phyloP scores from a whole-genome alignment of 2,888 invertebrate genomes.

The Bimastos eiseni region DNA sequence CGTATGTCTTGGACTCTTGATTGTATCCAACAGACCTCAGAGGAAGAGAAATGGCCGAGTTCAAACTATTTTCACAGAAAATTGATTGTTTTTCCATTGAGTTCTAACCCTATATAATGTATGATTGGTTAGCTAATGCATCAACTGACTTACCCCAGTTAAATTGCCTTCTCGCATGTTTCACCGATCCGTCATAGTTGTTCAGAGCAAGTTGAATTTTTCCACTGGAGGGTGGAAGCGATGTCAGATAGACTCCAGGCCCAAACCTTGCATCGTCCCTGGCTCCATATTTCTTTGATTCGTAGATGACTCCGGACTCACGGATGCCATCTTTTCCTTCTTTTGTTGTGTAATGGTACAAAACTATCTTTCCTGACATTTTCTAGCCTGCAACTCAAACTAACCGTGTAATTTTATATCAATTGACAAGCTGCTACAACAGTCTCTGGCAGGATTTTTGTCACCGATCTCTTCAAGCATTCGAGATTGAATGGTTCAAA shows the following conservation, averaged over 20 bases:
- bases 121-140: too few relatives aligned
- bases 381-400: background rate
- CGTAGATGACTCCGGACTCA: background rate
- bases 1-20: too few relatives aligned
- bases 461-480: too few relatives aligned
- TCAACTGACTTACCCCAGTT: background rate
- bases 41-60: too few relatives aligned
- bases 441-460: too few relatives aligned
- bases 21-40: too few relatives aligned
- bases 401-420: too few relatives aligned
- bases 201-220: background rate
- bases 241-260: background rate
- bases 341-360: background rate
- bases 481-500: too few relatives aligned
- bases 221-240: background rate
- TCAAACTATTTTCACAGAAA: too few relatives aligned
- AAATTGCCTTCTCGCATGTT: background rate
- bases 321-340: background rate
- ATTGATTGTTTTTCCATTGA: too few relatives aligned
- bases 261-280: background rate
- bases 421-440: too few relatives aligned
- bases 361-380: background rate
- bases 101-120: too few relatives aligned
- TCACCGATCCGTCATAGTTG: background rate
- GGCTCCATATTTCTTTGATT: background rate